A percentile compares a stretch with the other conserved stretches of the same genome.
These are phyloP conservation scores for Oreohelix idahoensis DNA, from an alignment of 1,140 invertebrate genomes.

Conservation along the genomic window DNA sequence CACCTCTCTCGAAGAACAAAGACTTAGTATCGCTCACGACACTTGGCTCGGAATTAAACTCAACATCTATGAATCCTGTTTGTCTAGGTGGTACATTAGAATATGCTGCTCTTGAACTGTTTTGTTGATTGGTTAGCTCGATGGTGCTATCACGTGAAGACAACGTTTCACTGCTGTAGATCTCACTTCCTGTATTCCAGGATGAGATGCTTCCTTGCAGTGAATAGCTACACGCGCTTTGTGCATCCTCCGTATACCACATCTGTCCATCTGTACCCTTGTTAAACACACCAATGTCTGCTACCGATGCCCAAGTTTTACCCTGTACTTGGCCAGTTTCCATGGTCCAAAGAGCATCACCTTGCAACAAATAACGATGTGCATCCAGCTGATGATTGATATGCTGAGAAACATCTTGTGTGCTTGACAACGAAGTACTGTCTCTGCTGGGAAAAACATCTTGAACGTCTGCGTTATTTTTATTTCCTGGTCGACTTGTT, in stretches of 20 bases:
- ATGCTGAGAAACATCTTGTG: neutral
- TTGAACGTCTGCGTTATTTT: neutral
- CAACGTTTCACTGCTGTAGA: neutral
- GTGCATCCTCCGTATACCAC: neutral
- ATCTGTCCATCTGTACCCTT: too few relatives aligned
- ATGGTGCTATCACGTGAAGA: neutral
- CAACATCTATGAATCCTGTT: neutral
- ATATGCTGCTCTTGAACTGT: too few relatives aligned
- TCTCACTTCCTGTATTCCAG: neutral
- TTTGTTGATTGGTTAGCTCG: neutral
- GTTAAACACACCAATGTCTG: too few relatives aligned
- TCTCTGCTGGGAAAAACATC: neutral
- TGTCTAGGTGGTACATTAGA: neutral
- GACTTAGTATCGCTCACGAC: neutral
- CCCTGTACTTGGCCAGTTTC: too few relatives aligned
- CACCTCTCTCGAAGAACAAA: neutral
- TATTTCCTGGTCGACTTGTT: neutral
- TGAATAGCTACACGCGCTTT: neutral
- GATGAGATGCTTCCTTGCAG: neutral
- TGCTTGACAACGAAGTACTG: too few relatives aligned
- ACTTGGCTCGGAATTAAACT: neutral
- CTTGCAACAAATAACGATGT: neutral
- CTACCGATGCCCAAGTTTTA: too few relatives aligned
- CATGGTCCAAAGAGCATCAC: too few relatives aligned
- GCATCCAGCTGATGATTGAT: neutral